Evolutionary conservation across 2,113 vertebrate species (phyloP), one percentile per base, ranked within the genome.

Genomic region (Tragelaphus strepsiceros): DNA sequence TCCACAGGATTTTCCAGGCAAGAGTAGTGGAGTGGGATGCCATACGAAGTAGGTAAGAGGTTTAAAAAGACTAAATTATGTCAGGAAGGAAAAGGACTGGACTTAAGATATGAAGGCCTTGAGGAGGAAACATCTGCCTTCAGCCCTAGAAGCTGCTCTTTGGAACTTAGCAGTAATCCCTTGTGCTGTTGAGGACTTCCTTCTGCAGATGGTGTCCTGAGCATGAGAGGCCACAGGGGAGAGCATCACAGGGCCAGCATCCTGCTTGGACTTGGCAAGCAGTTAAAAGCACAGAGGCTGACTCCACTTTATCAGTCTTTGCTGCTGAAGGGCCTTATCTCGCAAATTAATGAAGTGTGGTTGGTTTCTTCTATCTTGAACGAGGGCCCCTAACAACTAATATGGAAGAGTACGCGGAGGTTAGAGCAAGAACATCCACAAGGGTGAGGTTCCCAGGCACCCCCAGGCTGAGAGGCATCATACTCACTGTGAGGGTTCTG

Each of bases 101-200:
- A 77, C 35, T 80, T 94, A 49, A 86, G 94, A 81, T 71, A 35
- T 5, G 74, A 96, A 92, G 91, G 64, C 64, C 84, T 28, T 3
- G 4, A 78, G 11, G 24, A 97, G 97, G 98, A 97, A 98, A 98
- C 97, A 97, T 94, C 92, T 92, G 96, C 85, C 56, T 58, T 59
- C 1, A 54, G 78, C 28, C 46, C 85, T 93, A 46, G 64, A 94
- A 64, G 54, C 43, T 30, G 6, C 88, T 90, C 61, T 88, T 54
- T 62, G 86, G 94, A 91, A 96, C 97, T 82, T 8, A 71, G 51
- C 1, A 26, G 83, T 51, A 83, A 83, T 61, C 7, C 54, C 56
- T 13, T 11, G 30, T 15, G 74, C 39, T 1, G 19, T 81, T 46
- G 16, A 96, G 43, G 39, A 92, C 85, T 96, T 96, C 97, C 96